These are phyloP conservation scores for Rhabdomys dilectus DNA, from an alignment of 2,113 vertebrate species.

Conservation along the genomic window DNA sequence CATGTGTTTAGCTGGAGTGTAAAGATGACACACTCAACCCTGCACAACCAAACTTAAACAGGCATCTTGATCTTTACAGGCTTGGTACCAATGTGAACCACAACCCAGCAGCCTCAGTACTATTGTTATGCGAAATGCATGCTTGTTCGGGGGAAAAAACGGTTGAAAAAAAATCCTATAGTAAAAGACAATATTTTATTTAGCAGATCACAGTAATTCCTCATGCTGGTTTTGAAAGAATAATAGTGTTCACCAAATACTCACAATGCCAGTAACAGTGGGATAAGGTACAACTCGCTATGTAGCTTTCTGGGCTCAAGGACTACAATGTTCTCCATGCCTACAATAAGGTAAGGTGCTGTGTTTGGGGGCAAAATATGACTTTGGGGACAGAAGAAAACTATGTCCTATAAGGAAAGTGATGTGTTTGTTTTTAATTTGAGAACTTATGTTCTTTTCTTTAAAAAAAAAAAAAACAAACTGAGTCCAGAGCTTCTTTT, in stretches of 20 bases:
- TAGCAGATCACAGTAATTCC: neutral
- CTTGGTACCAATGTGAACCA: conserved; percentile 10
- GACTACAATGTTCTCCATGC: neutral
- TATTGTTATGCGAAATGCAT: conserved; percentile 19
- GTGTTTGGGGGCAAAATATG: neutral
- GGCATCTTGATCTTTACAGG: conserved; percentile 26
- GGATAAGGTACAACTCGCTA: neutral
- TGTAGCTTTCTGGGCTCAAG: neutral
- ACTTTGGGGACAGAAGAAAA: neutral
- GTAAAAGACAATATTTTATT: neutral
- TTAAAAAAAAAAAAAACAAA: too few relatives aligned
- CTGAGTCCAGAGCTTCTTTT: neutral
- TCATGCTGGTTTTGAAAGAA: conserved; percentile 39
- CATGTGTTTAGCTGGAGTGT: neutral
- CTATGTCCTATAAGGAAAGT: neutral
- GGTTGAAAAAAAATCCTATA: neutral
- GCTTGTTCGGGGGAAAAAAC: neutral
- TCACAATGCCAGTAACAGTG: neutral
- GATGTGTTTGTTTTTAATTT: neutral
- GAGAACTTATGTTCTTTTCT: neutral
- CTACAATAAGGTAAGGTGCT: neutral
- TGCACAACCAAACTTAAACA: neutral
- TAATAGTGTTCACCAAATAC: neutral
- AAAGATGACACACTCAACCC: neutral
- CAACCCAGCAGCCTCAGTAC: neutral